These are phyloP conservation scores for Lycocerus yunnanus DNA, from an alignment of 2,888 invertebrate species.

Conservation along the genomic window DNA sequence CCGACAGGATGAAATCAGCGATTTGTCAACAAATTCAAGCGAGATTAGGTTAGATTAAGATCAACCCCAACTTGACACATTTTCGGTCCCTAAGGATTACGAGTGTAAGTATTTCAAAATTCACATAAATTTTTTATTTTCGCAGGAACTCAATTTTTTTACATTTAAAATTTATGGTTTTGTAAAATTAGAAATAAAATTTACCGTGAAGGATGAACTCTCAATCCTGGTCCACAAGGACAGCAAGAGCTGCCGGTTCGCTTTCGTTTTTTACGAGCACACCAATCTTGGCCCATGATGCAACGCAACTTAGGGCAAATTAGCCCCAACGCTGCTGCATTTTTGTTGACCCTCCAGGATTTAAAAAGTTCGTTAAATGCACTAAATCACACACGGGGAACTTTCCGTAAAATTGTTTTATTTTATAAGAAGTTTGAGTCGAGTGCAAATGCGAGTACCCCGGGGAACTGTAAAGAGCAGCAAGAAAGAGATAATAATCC, in stretches of 20 bases:
- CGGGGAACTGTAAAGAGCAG: constrained; percentile 5
- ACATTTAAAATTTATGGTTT: not conserved
- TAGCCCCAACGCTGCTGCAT: constrained; percentile 1
- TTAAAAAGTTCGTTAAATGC: not conserved
- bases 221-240: constrained; percentile 63
- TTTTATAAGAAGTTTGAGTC: not conserved
- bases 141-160: not conserved
- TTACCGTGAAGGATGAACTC: constrained; percentile 60
- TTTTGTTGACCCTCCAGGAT: not conserved
- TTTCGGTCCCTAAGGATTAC: not conserved
- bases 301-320: constrained; percentile 4
- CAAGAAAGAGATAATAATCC: constrained; percentile 14
- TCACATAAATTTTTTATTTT: not conserved
- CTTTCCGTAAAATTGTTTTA: not conserved
- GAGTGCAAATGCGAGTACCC: constrained; percentile 1
- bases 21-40: not conserved
- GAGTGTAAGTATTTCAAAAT: not conserved
- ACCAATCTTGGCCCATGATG: constrained; percentile 77
- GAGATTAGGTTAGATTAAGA: not conserved
- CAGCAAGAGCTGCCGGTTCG: constrained; percentile 65
- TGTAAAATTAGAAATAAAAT: constrained; percentile 2
- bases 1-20: not conserved
- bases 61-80: not conserved
- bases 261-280: constrained; percentile 73
- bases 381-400: not conserved